Conservation (phyloP, 2,113 vertebrate genomes). For the Sylvilagus bachmani region DNA sequence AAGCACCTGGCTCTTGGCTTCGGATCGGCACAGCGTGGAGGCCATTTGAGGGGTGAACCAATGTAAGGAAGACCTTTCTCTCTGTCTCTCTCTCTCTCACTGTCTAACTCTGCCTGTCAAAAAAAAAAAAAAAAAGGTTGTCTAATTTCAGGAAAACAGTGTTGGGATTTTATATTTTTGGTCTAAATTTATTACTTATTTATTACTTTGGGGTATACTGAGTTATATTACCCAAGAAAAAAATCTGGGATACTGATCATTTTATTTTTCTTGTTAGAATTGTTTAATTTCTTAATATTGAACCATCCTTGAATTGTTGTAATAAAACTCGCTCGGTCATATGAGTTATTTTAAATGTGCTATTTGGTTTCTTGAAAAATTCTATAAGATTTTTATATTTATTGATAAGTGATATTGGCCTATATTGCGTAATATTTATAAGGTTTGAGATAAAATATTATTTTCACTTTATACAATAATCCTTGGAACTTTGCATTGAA, state of each 20-base stretch:
- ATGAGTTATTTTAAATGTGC: background rate
- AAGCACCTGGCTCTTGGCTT: too few species aligned
- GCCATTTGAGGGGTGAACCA: too few species aligned
- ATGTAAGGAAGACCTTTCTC: too few species aligned
- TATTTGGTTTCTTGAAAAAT: conserved; percentile 1
- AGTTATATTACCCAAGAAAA: conserved; percentile 26
- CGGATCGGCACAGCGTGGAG: too few species aligned
- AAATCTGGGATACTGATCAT: background rate
- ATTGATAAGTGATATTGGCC: conserved; percentile 23
- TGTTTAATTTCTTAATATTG: conserved; percentile 60
- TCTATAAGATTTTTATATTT: conserved; percentile 12
- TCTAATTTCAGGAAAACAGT: background rate
- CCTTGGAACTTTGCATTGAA: background rate
- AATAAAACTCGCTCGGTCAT: conserved; percentile 8
- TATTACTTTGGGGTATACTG: conserved; percentile 14
- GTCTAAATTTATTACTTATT: background rate
- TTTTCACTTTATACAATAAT: background rate
- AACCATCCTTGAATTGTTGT: conserved; percentile 63
- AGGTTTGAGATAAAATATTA: conserved; percentile 14
- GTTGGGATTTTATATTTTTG: background rate
- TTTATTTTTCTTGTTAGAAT: conserved; percentile 54
- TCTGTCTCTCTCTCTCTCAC: too few species aligned
- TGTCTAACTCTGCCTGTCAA: too few species aligned
- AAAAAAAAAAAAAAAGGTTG: background rate
- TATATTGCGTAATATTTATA: background rate